A percentile compares a stretch with the other conserved stretches of the same genome.
Conservation (phyloP, 2,113 vertebrate species). For the Picathartes gymnocephalus region DNA sequence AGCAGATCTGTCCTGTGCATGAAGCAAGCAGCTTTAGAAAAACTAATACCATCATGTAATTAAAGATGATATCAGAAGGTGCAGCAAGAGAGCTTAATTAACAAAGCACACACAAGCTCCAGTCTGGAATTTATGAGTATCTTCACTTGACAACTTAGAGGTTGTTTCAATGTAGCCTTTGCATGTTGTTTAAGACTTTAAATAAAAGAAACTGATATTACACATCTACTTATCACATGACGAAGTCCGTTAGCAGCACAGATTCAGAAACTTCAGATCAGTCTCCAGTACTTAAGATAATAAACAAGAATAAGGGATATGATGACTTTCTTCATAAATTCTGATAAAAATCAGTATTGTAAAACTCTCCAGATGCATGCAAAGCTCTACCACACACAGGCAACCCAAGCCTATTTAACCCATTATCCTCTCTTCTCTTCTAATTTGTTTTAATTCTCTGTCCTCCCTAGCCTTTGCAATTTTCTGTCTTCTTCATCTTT, state of each 20-base stretch:
- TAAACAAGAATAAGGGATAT: background rate
- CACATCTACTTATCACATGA: background rate
- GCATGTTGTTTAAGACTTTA: background rate
- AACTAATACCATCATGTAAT: slow-evolving; percentile 3
- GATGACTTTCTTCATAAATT: background rate
- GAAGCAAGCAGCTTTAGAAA: background rate
- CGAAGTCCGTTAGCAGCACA: background rate
- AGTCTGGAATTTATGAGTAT: background rate
- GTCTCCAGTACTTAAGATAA: background rate
- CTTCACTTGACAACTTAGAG: background rate
- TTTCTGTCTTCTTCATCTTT: background rate
- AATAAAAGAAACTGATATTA: background rate
- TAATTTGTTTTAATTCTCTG: background rate
- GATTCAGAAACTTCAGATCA: background rate
- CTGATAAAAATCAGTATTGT: background rate
- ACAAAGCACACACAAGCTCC: background rate
- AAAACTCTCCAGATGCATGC: background rate
- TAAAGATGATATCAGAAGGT: slow-evolving; percentile 40
- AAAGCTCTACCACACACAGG: background rate
- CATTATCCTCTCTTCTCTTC: background rate
- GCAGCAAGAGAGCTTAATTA: slow-evolving; percentile 14
- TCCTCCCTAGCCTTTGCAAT: background rate
- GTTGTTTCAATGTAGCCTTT: background rate
- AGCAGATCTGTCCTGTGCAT: background rate
- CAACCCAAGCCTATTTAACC: background rate